Conservation (phyloP, 2,888 invertebrate species). For the Ophraella communa region DNA sequence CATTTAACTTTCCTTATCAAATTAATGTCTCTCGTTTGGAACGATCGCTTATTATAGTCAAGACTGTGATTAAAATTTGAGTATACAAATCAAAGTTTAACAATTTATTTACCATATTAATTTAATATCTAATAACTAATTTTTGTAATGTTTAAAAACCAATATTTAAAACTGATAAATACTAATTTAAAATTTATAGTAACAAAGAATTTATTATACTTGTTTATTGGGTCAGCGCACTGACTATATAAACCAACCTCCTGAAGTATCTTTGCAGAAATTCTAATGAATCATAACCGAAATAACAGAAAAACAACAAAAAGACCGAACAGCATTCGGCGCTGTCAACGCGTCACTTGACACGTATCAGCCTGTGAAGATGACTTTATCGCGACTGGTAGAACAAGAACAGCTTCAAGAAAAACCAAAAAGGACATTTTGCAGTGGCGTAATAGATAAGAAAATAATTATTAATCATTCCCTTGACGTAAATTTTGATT, state of each 20-base stretch:
- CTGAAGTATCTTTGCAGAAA: background rate
- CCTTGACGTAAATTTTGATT: too few species aligned
- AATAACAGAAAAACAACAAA: constrained; percentile 13
- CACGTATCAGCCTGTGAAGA: constrained; percentile 29
- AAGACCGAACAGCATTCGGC: constrained; percentile 1
- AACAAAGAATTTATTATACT: background rate
- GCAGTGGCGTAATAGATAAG: background rate
- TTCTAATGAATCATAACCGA: constrained; percentile 21
- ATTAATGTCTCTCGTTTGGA: constrained; percentile 20
- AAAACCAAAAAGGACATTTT: background rate
- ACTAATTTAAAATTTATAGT: too few species aligned
- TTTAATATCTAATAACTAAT: too few species aligned
- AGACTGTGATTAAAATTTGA: background rate
- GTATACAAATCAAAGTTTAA: too few species aligned
- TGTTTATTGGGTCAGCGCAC: background rate
- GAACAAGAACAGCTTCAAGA: background rate
- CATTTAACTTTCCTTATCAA: constrained; percentile 27
- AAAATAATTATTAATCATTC: too few species aligned
- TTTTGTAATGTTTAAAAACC: too few species aligned
- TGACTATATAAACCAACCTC: background rate
- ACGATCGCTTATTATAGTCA: constrained; percentile 2
- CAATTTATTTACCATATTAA: too few species aligned
- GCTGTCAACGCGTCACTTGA: constrained; percentile 28
- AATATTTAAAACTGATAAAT: too few species aligned
- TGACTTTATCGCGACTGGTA: constrained; percentile 18